Evolutionary conservation across 2,888 invertebrate species (phyloP), one percentile per base, ranked within the genome.

Genomic region (Chorisops tibialis): DNA sequence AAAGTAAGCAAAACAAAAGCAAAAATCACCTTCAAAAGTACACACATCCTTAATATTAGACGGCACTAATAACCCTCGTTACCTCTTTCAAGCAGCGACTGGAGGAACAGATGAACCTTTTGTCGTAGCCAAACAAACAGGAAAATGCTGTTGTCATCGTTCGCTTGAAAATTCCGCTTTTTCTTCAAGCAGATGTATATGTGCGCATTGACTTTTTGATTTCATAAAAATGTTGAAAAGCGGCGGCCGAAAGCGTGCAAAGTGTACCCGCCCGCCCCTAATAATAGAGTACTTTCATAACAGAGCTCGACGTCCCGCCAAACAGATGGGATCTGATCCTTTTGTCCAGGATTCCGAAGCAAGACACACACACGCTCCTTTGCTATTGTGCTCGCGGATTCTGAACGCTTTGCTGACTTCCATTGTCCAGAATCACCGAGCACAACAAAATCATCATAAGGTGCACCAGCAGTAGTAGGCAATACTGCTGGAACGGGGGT

Each of bases 311-410:
- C n/a, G n/a, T n/a, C 39, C 47, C 52, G 48, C 37, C 47, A 59
- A 63, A 63, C 63, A 63, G 63, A 63, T 63, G 63, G 59, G 59
- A 47, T 52, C 63, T 59, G n/a, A n/a, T n/a, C 52, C 63, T 63
- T 63, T 63, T 63, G 60, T 54, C 45, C 16, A n/a, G 41, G 47
- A 52, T 35, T 59, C 48, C 52, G 49, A 59, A 43, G 30, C 48
- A 38, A 45, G 63, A 47, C 63, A 63, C 63, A 54, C 63, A 59
- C 63, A 54, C 63, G 63, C 37, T 54, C 19, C 16, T 21, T 38
- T 21, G 14, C 45, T 19, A 47, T 39, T 49, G 22, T 51, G 22
- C 51, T 19, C 43, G 39, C 16, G 45, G 12, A 9, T 14, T 4
- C 7, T 9, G 38, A 51, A 22, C 14, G 41, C 50, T 21, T 18